phyloP scores from a whole-genome alignment of 1,140 invertebrate genomes.

The Pomacea maculata region DNA sequence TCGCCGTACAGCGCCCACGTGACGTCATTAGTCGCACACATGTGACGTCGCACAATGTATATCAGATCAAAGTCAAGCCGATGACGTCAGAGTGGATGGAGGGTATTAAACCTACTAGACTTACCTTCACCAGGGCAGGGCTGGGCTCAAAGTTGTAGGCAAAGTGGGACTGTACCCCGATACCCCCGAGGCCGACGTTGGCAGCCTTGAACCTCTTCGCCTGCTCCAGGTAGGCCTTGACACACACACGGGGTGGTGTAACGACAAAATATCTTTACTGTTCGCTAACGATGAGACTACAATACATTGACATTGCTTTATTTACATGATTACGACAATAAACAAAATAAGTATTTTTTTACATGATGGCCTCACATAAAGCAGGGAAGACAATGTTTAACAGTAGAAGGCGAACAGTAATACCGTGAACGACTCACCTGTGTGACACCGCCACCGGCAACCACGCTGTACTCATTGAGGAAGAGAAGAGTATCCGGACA shows the following conservation, averaged over 20 bases:
- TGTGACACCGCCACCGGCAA: conserved; percentile 25
- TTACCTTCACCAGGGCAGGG: conserved; percentile 27
- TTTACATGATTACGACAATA: too few relatives aligned
- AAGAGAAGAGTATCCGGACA: conserved; percentile 45
- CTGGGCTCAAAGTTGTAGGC: conserved; percentile 9
- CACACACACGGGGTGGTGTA: neutral
- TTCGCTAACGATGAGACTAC: too few relatives aligned
- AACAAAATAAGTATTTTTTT: too few relatives aligned
- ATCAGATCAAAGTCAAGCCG: too few relatives aligned
- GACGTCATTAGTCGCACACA: too few relatives aligned
- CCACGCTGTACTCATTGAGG: conserved; percentile 51
- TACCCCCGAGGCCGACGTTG: conserved; percentile 19
- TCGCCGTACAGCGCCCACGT: too few relatives aligned
- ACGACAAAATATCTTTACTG: neutral
- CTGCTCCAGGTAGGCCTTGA: conserved; percentile 23
- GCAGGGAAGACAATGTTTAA: too few relatives aligned
- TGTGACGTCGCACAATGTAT: too few relatives aligned
- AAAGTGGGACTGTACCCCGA: conserved; percentile 33
- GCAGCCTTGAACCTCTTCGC: conserved; percentile 21
- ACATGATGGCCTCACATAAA: too few relatives aligned
- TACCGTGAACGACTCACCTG: conserved; percentile 27
- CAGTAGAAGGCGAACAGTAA: too few relatives aligned
- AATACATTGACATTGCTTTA: too few relatives aligned
- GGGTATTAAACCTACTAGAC: neutral
- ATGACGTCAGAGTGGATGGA: too few relatives aligned